Evolutionary conservation across 2,113 vertebrate genomes (phyloP).

Genomic region (Melanotaenia duboulayi): DNA sequence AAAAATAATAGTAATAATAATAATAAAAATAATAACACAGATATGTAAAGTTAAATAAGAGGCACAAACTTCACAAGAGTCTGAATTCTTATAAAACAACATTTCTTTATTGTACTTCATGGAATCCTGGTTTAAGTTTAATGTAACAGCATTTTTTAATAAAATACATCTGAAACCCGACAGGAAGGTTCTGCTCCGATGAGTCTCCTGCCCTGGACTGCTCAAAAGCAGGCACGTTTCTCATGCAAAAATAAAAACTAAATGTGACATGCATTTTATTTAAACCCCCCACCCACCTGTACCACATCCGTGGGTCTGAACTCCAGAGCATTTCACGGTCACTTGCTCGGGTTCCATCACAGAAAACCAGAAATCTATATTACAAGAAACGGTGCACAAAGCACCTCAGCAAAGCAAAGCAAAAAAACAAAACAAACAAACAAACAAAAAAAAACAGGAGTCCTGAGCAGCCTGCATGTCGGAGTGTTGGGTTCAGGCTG

Average conservation of each 20-base stretch:
- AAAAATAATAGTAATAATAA: too few relatives aligned
- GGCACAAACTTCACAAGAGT: constrained; percentile 33
- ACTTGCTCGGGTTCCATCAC: constrained; percentile 35
- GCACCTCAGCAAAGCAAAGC: constrained; percentile 16
- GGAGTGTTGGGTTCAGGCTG: constrained; percentile 24
- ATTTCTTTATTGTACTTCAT: constrained; percentile 77
- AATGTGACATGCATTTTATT: constrained; percentile 83
- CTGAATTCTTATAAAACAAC: constrained; percentile 78
- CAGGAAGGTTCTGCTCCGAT: constrained; percentile 24
- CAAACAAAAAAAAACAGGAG: constrained; percentile 10
- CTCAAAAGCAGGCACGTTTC: constrained; percentile 81
- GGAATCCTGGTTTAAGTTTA: constrained; percentile 68
- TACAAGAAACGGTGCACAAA: constrained; percentile 53
- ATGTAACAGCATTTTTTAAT: constrained; percentile 80
- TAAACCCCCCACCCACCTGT: constrained; percentile 17
- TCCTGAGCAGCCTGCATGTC: constrained; percentile 47
- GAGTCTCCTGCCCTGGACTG: constrained; percentile 32
- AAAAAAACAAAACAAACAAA: not conserved
- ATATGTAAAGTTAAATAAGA: too few relatives aligned
- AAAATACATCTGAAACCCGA: constrained; percentile 82
- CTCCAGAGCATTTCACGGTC: constrained; percentile 23
- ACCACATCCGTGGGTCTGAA: not conserved
- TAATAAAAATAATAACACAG: too few relatives aligned
- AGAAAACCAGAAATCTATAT: constrained; percentile 69
- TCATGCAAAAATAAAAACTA: constrained; percentile 81